These are phyloP conservation scores for Megaptera novaeangliae DNA, from an alignment of 2,113 vertebrate species.

Conservation along the genomic window DNA sequence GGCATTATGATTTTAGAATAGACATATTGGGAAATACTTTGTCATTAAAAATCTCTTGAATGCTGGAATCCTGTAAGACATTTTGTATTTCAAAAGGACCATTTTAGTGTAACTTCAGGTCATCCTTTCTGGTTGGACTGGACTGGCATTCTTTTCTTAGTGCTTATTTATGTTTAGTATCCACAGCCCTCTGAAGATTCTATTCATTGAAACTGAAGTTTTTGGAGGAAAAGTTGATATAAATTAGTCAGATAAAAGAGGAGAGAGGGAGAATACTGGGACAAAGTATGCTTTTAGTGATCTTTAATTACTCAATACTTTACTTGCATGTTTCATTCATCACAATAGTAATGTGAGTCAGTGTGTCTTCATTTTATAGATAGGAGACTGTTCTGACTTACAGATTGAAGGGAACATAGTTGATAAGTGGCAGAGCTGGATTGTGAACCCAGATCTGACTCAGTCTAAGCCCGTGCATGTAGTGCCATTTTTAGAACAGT, in stretches of 20 bases:
- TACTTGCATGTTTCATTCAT: not conserved
- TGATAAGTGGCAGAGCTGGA: not conserved
- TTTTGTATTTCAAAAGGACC: not conserved
- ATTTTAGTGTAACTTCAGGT: not conserved
- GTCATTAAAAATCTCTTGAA: not conserved
- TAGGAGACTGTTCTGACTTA: not conserved
- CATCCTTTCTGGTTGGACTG: not conserved
- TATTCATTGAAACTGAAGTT: not conserved
- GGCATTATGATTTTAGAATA: not conserved
- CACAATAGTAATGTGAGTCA: not conserved
- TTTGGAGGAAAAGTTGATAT: not conserved
- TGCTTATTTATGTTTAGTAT: not conserved
- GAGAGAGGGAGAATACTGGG: not conserved
- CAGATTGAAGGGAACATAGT: not conserved
- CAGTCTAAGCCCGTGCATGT: accelerated
- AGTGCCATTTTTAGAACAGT: not conserved
- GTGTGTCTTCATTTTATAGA: not conserved
- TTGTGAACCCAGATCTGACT: not conserved
- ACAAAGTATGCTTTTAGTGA: not conserved
- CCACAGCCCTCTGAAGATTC: not conserved
- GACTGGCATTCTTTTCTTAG: not conserved
- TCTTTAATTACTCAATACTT: not conserved
- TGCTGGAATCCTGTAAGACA: not conserved
- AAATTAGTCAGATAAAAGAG: not conserved
- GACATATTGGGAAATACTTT: not conserved